Evolutionary conservation across 2,888 invertebrate species (phyloP), one percentile per base, ranked within the genome.

Genomic region (Zele albiditarsus): DNA sequence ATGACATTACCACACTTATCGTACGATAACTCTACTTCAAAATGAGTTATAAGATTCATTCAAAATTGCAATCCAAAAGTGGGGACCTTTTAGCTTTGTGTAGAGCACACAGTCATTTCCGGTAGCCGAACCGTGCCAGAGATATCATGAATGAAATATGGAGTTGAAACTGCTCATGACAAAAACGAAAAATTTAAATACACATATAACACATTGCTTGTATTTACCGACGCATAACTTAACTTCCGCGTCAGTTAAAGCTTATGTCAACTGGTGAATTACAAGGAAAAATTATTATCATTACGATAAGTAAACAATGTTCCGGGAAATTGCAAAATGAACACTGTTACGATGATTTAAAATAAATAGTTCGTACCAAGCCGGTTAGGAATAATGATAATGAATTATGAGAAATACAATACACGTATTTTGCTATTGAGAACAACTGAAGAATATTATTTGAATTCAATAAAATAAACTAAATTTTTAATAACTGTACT

Each of bases 11-110:
- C 57, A 60, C 58, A 49, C 67, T 67, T 67, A 49, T 67, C n/a
- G n/a, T 46, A n/a, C 49, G 14, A 42, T 67, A 28, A 46, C 42
- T 70, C 70, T 38, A 38, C 42, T 60, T 70, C 42, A 27, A 58
- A 14, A 27, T 70, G 33, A 58, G 60, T 70, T 60, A 70, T 25
- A 70, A 38, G 60, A 38, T 42, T 58, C 70, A 70, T 70, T 60
- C 42, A 58, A 58, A 60, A 70, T 70, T 12, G 23, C n/a, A 42
- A 25, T 28, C 14, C n/a, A 16, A 23, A 28, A 14, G 53, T 53
- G 16, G 3, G 16, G 2, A 3, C 0, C 1, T 27, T 60, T 60
- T 28, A 28, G 60, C 28, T 16, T 60, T 25, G 2, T n/a, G 28
- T 60, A 27, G 28, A 14, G n/a, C 27, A 27, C 28, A 27, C 28